These are phyloP conservation scores for Bombylius major DNA, from an alignment of 2,888 invertebrate species.

Conservation along the genomic window DNA sequence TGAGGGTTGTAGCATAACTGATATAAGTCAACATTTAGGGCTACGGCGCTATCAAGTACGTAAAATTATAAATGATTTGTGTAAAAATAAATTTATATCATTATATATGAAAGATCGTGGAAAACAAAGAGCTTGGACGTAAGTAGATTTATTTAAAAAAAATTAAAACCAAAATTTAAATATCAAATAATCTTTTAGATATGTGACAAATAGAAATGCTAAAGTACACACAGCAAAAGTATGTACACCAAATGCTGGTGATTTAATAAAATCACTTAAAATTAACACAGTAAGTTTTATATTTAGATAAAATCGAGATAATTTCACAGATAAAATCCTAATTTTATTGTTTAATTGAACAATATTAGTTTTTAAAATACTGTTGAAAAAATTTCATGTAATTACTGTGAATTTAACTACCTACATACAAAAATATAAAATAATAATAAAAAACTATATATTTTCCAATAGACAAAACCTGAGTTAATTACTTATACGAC, in stretches of 20 bases:
- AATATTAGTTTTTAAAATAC: too few species aligned
- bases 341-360: too few species aligned
- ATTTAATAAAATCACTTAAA: not conserved
- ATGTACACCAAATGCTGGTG: not conserved
- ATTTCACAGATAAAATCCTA: too few species aligned
- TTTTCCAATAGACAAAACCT: too few species aligned
- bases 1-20: constrained; percentile 41
- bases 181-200: constrained; percentile 2
- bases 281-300: not conserved
- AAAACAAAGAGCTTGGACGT: constrained; percentile 41
- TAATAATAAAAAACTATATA: too few species aligned
- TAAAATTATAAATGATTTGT: constrained; percentile 36
- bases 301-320: too few species aligned
- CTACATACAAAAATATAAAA: too few species aligned
- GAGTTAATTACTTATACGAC: too few species aligned
- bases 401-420: too few species aligned
- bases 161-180: not conserved
- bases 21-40: constrained; percentile 34
- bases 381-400: too few species aligned
- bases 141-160: constrained; percentile 20
- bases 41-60: constrained; percentile 38
- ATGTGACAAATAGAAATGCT: not conserved
- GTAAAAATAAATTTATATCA: constrained; percentile 32
- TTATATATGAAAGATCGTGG: constrained; percentile 43
- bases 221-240: not conserved